These are phyloP conservation scores for Teleogryllus occipitalis DNA, from an alignment of 1,140 invertebrate genomes.

Conservation along the genomic window DNA sequence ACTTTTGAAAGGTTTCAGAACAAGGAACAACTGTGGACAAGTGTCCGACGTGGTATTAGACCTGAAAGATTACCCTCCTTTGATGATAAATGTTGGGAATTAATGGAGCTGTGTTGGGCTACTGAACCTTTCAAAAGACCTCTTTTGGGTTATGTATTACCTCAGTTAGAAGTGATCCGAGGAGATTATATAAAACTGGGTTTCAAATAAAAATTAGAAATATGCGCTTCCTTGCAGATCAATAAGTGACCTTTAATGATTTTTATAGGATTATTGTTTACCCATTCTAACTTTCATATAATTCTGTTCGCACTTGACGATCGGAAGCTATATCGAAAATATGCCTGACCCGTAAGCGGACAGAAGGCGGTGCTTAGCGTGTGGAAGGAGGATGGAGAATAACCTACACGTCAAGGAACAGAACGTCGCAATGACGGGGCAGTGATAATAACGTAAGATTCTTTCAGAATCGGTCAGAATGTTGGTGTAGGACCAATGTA, in stretches of 20 bases:
- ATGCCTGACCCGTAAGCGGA: background rate
- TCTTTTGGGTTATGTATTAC: slow-evolving; percentile 66
- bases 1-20: slow-evolving; percentile 80
- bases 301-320: too few relatives aligned
- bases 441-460: background rate
- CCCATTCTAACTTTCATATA: background rate
- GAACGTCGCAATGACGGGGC: background rate
- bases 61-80: slow-evolving; percentile 69
- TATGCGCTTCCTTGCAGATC: background rate
- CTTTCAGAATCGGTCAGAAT: too few relatives aligned
- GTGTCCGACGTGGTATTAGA: slow-evolving; percentile 60
- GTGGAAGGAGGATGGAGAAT: background rate
- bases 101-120: slow-evolving; percentile 82
- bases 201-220: slow-evolving; percentile 19
- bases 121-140: slow-evolving; percentile 66
- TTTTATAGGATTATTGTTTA: background rate
- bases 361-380: background rate
- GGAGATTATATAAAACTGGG: slow-evolving; percentile 28
- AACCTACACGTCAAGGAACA: background rate
- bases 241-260: background rate
- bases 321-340: too few relatives aligned
- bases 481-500: too few relatives aligned
- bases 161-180: slow-evolving; percentile 48
- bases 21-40: slow-evolving; percentile 81
- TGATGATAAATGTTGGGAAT: slow-evolving; percentile 69